A percentile compares a stretch with the other conserved stretches of the same genome.
Conservation (phyloP, 2,888 invertebrate species). For the Actias luna region DNA sequence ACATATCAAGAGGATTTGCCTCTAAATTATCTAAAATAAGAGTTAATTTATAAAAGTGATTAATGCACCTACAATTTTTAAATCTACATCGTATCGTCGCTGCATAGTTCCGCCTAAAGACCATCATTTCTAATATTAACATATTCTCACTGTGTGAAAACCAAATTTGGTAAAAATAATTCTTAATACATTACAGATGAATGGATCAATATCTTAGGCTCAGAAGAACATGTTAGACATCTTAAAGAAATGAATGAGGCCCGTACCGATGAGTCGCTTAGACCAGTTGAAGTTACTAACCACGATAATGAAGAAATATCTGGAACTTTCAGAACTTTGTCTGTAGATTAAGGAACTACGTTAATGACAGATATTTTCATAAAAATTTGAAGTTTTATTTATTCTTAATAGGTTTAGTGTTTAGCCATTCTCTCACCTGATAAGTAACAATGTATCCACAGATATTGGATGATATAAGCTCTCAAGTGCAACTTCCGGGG, state of each 20-base stretch:
- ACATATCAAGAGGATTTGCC: no score
- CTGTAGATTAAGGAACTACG: constrained; percentile 23
- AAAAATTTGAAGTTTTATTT: no score
- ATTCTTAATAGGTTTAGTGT: no score
- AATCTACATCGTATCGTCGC: no score
- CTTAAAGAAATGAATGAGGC: constrained; percentile 33
- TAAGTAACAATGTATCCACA: no score
- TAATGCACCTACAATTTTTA: no score
- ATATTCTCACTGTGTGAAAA: neutral
- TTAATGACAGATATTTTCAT: constrained; percentile 8
- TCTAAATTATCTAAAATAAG: no score
- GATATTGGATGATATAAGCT: no score
- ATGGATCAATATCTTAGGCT: constrained; percentile 31
- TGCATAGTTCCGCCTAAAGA: no score
- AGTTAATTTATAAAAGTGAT: no score
- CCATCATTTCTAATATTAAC: neutral
- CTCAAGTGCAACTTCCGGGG: no score
- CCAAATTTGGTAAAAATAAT: neutral
- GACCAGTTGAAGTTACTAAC: constrained; percentile 18
- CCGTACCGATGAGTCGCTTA: constrained; percentile 37
- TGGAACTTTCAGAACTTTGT: constrained; percentile 41
- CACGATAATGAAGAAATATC: constrained; percentile 25
- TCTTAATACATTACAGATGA: constrained; percentile 26
- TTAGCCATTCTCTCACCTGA: no score
- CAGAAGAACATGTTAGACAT: constrained; percentile 31